A percentile compares a stretch with the other conserved stretches of the same genome.
Evolutionary conservation across 1,140 invertebrate species (phyloP).

Genomic region (Diuraphis noxia): DNA sequence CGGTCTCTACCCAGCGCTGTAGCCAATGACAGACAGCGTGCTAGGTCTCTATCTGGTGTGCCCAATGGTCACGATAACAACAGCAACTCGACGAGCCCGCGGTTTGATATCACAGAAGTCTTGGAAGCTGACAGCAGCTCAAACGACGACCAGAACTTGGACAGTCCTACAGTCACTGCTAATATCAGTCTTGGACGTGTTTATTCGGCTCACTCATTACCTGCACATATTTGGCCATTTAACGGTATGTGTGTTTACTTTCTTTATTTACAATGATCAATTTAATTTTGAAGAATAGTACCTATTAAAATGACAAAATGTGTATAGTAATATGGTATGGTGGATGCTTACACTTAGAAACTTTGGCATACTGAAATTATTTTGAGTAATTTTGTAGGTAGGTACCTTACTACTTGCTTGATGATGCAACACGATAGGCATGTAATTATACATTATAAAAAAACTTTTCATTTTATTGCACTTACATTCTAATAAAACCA

Average conservation of each 20-base stretch:
- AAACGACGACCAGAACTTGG: slow-evolving; percentile 61
- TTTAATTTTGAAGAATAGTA: background rate
- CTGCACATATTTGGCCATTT: slow-evolving; percentile 87
- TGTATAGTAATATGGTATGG: no score
- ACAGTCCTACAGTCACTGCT: slow-evolving; percentile 59
- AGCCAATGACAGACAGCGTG: slow-evolving; percentile 72
- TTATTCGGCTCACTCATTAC: slow-evolving; percentile 84
- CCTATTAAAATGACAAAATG: no score
- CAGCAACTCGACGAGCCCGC: slow-evolving; percentile 56
- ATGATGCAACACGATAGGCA: no score
- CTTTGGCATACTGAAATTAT: background rate
- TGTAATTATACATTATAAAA: background rate
- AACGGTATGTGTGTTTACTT: slow-evolving; percentile 71
- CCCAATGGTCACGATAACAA: slow-evolving; percentile 65
- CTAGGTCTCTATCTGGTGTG: slow-evolving; percentile 80
- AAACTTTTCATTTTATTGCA: background rate
- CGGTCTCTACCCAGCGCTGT: slow-evolving; percentile 74
- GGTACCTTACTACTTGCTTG: no score
- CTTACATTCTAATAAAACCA: background rate
- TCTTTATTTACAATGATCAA: background rate
- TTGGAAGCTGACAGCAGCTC: slow-evolving; percentile 67
- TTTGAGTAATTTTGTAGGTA: no score
- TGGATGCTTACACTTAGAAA: background rate
- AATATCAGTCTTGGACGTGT: slow-evolving; percentile 67
- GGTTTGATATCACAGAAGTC: slow-evolving; percentile 67